Percentiles rank a stretch among this genome's conserved stretches.
Evolutionary conservation across 2,797 vertebrate species (phyloP).

Genomic region (Ispidina lecontei): DNA sequence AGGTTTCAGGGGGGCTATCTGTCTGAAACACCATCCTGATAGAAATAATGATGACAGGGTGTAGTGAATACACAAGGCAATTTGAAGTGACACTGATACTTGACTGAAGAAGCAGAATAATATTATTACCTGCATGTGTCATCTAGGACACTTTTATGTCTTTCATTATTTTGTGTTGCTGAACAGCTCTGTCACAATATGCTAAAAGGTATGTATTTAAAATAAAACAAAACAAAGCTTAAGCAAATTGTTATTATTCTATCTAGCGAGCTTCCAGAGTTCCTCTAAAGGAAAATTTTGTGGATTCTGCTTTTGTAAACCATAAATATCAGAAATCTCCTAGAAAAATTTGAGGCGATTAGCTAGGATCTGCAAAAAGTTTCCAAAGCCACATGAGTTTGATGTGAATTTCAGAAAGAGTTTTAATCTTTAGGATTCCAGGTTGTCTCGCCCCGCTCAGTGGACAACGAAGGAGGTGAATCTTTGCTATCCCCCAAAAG

Average conservation of each 20-base stretch:
- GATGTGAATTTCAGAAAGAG: not conserved
- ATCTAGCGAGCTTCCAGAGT: not conserved
- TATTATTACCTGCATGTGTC: not conserved
- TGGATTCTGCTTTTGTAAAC: not conserved
- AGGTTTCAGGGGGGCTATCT: not conserved
- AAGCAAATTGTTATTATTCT: not conserved
- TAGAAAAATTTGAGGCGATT: not conserved
- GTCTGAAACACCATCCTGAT: not conserved
- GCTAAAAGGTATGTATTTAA: not conserved
- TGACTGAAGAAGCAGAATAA: not conserved
- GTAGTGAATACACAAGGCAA: not conserved
- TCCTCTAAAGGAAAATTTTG: not conserved
- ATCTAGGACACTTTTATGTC: not conserved
- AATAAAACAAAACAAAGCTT: not conserved
- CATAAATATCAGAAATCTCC: not conserved
- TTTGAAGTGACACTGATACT: not conserved
- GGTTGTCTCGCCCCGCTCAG: too few relatives aligned
- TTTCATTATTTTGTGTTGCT: not conserved
- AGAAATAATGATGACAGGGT: not conserved
- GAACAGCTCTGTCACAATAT: not conserved
- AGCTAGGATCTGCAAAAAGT: not conserved
- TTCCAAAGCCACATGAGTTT: not conserved
- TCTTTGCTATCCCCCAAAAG: too few relatives aligned
- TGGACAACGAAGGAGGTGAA: too few relatives aligned
- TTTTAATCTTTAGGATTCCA: not conserved